Base-by-base conservation (phyloP, 2,888 invertebrate species). In the Drosophila antonietae region DNA sequence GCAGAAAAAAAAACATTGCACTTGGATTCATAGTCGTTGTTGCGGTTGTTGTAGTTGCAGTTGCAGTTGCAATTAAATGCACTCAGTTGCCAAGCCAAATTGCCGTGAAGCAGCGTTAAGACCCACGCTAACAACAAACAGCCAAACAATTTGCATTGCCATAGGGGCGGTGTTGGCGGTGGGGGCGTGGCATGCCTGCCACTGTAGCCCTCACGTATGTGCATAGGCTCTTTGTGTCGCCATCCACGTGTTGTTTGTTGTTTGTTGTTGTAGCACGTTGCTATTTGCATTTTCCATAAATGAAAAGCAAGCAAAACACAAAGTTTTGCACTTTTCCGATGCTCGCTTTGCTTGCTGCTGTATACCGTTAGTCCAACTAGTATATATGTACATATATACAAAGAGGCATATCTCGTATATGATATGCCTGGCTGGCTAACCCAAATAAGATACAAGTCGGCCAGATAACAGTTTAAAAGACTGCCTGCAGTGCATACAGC, bases 381-480 rank as follows among this genome's bases (percentile, higher is more conserved):
- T 28, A 28, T 28, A 28, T 28, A 28, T 28, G 28, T 28, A 39
- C 2, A 37, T 37, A 20, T 20, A 65, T 56, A 56, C 23, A 53
- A 37, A 53, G 37, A 10, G 37, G 66, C 47, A 65, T 75, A 57
- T 39, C 46, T 80, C 31, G 68, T 55, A 65, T 69, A 39, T 55
- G 76, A 75, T 68, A 73, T 90, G 89, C 69, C 62, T 82, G 80
- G 78, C 75, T 88, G 83, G 64, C 70, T 90, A 86, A 86, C 90
- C 86, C 87, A 90, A 88, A 86, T 88, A 86, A 60, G 52, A 62
- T 60, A 63, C 58, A 65, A 51, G 37, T 33, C 58, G 37, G 52
- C 28, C 65, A 68, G 60, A 72, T 72, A 71, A 72, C 61, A 44
- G 80, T 66, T 79, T 58, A 61, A 79, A 51, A 78, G 80, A 77